Evolutionary conservation across 2,797 vertebrate genomes (phyloP).

Genomic region (Vultur gryphus): DNA sequence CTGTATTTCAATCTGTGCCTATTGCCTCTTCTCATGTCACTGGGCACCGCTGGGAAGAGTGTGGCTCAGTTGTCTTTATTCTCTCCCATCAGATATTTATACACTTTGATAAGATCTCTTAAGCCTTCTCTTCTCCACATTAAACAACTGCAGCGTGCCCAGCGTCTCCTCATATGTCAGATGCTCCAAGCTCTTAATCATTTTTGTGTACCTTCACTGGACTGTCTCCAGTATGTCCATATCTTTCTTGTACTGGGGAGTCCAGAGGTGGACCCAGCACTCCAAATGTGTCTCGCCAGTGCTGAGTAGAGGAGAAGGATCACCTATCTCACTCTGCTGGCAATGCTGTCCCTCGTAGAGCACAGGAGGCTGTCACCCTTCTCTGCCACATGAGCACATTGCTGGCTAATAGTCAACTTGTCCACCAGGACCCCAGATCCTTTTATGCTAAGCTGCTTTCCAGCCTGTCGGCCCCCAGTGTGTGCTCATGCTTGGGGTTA

Average conservation of each 20-base stretch:
- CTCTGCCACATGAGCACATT: background rate
- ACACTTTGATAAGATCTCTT: background rate
- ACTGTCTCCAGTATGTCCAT: background rate
- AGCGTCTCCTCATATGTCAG: background rate
- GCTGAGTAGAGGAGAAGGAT: background rate
- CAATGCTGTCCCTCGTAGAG: background rate
- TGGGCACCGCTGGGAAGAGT: background rate
- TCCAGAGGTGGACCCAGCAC: background rate
- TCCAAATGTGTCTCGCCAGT: background rate
- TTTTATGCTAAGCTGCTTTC: background rate
- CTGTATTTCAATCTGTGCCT: background rate
- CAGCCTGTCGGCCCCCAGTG: background rate
- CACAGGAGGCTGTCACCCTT: background rate
- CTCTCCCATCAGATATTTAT: background rate
- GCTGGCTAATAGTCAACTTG: background rate
- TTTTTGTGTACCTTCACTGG: background rate
- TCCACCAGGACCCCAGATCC: background rate
- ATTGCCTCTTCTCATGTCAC: background rate
- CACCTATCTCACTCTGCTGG: background rate
- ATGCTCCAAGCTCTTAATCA: accelerated
- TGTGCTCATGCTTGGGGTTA: background rate
- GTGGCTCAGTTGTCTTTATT: background rate
- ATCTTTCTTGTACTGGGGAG: background rate
- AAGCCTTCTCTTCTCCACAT: background rate
- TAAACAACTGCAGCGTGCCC: background rate